Base-by-base conservation (phyloP, 2,888 invertebrate genomes). In the Phymatocera aterrima region DNA sequence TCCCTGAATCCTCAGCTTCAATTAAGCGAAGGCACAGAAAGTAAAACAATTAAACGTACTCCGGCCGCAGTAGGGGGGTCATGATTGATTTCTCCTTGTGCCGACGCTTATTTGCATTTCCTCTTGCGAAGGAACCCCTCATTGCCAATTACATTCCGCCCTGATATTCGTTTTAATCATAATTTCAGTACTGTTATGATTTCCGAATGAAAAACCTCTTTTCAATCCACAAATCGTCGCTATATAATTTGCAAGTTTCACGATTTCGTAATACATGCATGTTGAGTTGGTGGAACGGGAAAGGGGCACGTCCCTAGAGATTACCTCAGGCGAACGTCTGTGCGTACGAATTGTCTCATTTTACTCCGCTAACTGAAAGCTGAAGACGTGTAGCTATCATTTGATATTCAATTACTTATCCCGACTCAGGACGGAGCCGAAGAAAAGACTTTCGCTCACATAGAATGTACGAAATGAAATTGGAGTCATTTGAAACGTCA, bases 401-500 rank as follows among this genome's bases (percentile, higher is more conserved):
- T 46, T 46, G 46, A 68, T 68, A 68, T 68, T 68, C 21, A 34
- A 68, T 5, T 21, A 68, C 43, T 40, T 68, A 12, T 46, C 24
- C 21, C 12, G 24, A 34, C 46, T 68, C 24, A 24, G 8, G 24
- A n/a, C 1, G 1, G 15, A 28, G n/a, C 28, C 24, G 0, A 28
- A 46, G 68, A 34, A 64, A n/a, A 28, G 43, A 15, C 31, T 43
- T 43, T 43, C 12, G 43, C 43, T 1, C 68, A 6, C 5, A 21
- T 21, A 34, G 46, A 43, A 68, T 15, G 24, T 68, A 21, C 24
- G 46, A 46, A 28, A 68, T 40, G 68, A 68, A 68, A 68, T 68
- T 68, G 68, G 68, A 68, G 68, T 28, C 43, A 68, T 40, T 68
- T 68, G 21, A 15, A 68, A 34, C 43, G 68, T 28, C 28, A 12